Percentiles rank a stretch among this genome's conserved stretches.
Conservation (phyloP, 2,113 vertebrate genomes). For the Corvus cornix region DNA sequence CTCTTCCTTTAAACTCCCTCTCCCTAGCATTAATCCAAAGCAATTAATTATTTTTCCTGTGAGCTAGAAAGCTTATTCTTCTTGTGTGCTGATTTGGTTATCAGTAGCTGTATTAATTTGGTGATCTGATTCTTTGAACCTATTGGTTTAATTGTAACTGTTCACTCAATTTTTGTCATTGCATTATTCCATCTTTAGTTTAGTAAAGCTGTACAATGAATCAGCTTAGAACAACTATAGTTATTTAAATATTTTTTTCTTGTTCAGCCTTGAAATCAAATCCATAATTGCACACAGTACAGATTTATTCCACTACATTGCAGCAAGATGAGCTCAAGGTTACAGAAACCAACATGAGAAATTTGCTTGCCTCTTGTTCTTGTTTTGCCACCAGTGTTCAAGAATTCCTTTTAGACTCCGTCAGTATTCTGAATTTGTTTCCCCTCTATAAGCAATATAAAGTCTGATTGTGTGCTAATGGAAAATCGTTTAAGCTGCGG, state of each 20-base stretch:
- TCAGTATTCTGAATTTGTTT: neutral
- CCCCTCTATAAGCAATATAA: neutral
- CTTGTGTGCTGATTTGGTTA: constrained; percentile 1
- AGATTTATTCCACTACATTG: neutral
- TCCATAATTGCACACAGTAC: neutral
- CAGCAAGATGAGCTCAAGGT: neutral
- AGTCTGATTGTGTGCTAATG: constrained; percentile 32
- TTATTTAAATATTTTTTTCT: neutral
- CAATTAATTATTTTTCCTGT: neutral
- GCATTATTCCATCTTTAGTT: constrained; percentile 10
- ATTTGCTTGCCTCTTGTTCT: neutral
- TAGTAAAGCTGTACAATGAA: neutral
- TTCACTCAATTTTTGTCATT: neutral
- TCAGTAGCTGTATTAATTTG: constrained; percentile 17
- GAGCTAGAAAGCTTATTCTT: constrained; percentile 9
- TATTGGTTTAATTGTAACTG: constrained; percentile 26
- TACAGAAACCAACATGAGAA: neutral
- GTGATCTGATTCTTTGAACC: constrained; percentile 1
- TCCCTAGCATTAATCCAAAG: neutral
- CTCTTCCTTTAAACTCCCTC: neutral
- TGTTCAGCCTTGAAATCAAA: constrained; percentile 15
- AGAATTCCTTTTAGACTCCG: neutral
- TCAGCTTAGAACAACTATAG: neutral
- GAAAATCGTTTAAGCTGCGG: constrained; percentile 43
- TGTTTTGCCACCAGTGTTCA: neutral